Percentiles rank a stretch among this genome's conserved stretches.
Conservation (phyloP, 2,797 vertebrate species). For the Sciurus vulgaris region DNA sequence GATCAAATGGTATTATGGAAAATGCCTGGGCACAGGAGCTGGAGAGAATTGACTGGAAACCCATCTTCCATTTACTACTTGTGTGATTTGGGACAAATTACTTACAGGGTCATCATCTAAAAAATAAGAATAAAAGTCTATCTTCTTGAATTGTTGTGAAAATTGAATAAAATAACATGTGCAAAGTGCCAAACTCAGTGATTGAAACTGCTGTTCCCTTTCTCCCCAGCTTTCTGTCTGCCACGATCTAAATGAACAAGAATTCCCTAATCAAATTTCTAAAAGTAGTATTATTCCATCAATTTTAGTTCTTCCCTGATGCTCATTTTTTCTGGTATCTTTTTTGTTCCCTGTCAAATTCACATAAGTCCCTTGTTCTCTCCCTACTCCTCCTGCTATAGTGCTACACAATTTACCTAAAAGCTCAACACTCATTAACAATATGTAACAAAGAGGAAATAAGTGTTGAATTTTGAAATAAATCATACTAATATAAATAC, state of each 20-base stretch:
- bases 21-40: not conserved
- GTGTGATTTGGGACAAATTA: conserved; percentile 63
- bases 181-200: conserved; percentile 29
- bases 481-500: not conserved
- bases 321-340: conserved; percentile 15
- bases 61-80: conserved; percentile 11
- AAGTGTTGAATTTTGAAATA: not conserved
- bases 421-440: conserved; percentile 15
- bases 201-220: not conserved
- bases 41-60: not conserved
- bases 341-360: conserved; percentile 41
- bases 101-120: not conserved
- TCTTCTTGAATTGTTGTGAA: conserved; percentile 67
- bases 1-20: conserved; percentile 9
- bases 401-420: not conserved
- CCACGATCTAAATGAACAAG: conserved; percentile 33
- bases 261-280: conserved; percentile 67
- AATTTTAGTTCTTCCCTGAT: conserved; percentile 53
- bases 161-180: conserved; percentile 68
- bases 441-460: not conserved
- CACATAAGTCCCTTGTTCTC: not conserved
- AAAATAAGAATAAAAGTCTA: conserved; percentile 70
- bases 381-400: not conserved
- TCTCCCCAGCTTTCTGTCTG: conserved; percentile 27
- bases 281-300: conserved; percentile 38